Percentiles rank a stretch among this genome's conserved stretches.
These are phyloP conservation scores for Nymphicus hollandicus DNA, from an alignment of 2,113 vertebrate species.

Conservation along the genomic window DNA sequence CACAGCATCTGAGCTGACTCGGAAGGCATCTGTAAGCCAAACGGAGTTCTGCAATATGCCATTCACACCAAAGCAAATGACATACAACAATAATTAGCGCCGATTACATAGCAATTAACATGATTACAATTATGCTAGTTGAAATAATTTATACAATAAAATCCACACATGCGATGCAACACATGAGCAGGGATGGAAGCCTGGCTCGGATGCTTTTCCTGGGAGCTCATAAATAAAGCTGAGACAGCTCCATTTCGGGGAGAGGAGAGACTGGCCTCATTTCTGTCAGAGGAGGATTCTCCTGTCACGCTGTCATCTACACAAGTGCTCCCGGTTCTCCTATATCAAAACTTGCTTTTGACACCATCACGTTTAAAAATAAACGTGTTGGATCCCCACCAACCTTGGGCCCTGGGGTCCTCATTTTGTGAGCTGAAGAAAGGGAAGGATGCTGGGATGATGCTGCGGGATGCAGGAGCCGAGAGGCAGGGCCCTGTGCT, in stretches of 20 bases:
- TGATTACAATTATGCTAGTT: slow-evolving; percentile 73
- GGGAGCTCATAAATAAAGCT: neutral
- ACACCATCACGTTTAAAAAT: neutral
- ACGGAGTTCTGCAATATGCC: slow-evolving; percentile 52
- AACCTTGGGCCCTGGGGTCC: neutral
- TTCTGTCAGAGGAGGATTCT: slow-evolving; percentile 28
- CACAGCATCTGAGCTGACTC: neutral
- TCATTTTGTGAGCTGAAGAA: neutral
- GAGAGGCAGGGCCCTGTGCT: neutral
- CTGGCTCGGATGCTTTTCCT: neutral
- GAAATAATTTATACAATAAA: slow-evolving; percentile 75
- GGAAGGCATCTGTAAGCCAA: slow-evolving; percentile 47
- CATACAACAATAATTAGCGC: slow-evolving; percentile 78
- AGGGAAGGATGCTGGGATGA: neutral
- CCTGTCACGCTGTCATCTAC: neutral
- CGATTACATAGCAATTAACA: slow-evolving; percentile 80
- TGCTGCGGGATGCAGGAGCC: neutral
- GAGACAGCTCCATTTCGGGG: neutral
- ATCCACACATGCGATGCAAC: slow-evolving; percentile 47
- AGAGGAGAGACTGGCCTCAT: neutral
- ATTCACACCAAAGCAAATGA: slow-evolving; percentile 75
- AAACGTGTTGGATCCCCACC: neutral
- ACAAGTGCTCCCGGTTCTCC: neutral
- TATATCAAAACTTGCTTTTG: neutral
- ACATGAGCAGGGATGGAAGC: slow-evolving; percentile 23